Evolutionary conservation across 2,113 vertebrate species (phyloP).

Genomic region (Tympanuchus pallidicinctus): DNA sequence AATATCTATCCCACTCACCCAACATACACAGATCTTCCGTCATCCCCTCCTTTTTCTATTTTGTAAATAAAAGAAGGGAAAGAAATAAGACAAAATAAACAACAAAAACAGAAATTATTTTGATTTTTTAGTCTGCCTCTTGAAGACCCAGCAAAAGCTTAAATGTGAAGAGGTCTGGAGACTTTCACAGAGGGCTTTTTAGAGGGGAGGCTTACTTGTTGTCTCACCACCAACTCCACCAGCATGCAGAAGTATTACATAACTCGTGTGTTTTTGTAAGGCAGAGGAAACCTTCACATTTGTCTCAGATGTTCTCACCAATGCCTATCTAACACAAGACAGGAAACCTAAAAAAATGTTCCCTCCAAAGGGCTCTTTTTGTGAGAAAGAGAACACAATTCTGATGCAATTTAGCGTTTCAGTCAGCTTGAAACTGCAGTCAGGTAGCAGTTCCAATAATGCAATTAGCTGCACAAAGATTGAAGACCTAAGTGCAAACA

Average conservation of each 20-base stretch:
- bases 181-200: neutral
- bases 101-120: neutral
- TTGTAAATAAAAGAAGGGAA: neutral
- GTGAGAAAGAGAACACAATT: neutral
- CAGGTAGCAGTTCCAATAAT: neutral
- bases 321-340: neutral
- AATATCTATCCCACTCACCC: neutral
- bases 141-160: neutral
- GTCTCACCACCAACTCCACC: neutral
- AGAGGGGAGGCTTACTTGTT: neutral
- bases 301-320: neutral
- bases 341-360: neutral
- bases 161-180: neutral
- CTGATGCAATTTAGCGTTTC: neutral
- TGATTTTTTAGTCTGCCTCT: neutral
- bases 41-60: neutral
- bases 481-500: slow-evolving; percentile 21
- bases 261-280: neutral
- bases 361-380: neutral
- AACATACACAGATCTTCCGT: neutral
- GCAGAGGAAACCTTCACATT: neutral
- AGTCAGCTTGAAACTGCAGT: neutral
- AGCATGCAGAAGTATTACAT: neutral
- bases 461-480: slow-evolving; percentile 5
- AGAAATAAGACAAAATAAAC: neutral